phyloP scores from a whole-genome alignment of 2,797 vertebrate species.

The Halcyon badia region DNA sequence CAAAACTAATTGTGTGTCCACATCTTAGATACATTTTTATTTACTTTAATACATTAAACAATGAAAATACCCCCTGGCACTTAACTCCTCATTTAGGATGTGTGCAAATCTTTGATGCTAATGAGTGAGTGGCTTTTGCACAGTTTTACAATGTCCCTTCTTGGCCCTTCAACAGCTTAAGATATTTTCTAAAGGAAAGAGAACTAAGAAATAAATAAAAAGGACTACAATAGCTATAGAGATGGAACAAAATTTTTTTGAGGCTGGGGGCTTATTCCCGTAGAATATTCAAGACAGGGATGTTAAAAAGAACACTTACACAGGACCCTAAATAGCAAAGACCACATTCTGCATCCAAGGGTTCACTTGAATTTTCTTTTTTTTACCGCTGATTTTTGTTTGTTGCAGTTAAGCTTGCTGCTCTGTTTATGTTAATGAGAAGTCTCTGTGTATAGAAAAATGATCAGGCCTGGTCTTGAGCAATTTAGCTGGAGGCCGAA shows the following conservation, averaged over 20 bases:
- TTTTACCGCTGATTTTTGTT: constrained; percentile 56
- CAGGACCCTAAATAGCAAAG: background rate
- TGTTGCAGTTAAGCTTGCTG: constrained; percentile 60
- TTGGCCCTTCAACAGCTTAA: constrained; percentile 46
- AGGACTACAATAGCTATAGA: background rate
- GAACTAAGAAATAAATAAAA: constrained; percentile 13
- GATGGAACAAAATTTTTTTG: background rate
- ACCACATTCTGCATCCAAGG: background rate
- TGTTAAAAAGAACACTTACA: background rate
- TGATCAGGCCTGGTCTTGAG: constrained; percentile 83
- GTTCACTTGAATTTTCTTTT: constrained; percentile 31
- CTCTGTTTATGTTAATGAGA: constrained; percentile 86
- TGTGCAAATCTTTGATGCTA: constrained; percentile 74
- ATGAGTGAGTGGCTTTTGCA: constrained; percentile 71
- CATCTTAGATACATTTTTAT: constrained; percentile 86
- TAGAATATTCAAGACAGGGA: background rate
- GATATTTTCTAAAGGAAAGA: constrained; percentile 46
- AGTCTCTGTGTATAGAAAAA: constrained; percentile 83
- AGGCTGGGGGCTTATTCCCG: background rate
- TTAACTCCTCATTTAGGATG: constrained; percentile 78
- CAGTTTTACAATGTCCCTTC: constrained; percentile 44
- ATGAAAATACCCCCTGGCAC: constrained; percentile 80
- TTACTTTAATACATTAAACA: constrained; percentile 85
- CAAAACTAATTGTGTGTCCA: constrained; percentile 87
- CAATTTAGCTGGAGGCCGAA: constrained; percentile 85